These are phyloP conservation scores for Salvelinus alpinus DNA, from an alignment of 2,113 vertebrate genomes.

Conservation along the genomic window DNA sequence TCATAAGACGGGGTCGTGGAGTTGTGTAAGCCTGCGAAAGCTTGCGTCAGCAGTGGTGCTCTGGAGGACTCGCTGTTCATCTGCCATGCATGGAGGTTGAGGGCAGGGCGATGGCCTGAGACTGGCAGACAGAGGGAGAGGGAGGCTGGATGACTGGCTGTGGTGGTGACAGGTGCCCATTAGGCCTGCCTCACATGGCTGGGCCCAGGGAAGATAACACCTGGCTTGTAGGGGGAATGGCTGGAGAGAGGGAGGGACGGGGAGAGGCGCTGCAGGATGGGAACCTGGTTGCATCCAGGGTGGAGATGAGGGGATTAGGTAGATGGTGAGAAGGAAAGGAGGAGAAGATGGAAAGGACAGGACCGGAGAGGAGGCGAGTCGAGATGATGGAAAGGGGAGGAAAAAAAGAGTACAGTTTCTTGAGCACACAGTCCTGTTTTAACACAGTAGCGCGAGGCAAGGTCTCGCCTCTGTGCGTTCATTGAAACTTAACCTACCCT, in stretches of 20 bases:
- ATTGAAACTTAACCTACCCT: slow-evolving; percentile 35
- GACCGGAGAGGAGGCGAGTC: too few relatives aligned
- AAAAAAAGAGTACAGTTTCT: too few relatives aligned
- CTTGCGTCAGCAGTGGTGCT: neutral
- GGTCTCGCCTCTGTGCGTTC: slow-evolving; percentile 12
- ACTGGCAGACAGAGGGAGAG: too few relatives aligned
- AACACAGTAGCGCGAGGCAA: too few relatives aligned
- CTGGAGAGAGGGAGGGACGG: neutral
- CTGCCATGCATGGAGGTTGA: neutral
- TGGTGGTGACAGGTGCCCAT: slow-evolving; percentile 35
- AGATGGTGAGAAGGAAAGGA: too few relatives aligned
- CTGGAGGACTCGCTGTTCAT: too few relatives aligned
- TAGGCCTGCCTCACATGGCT: slow-evolving; percentile 36
- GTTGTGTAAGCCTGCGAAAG: slow-evolving; percentile 35
- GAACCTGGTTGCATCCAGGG: neutral
- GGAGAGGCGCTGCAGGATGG: neutral
- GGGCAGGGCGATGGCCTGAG: neutral
- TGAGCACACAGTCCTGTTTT: too few relatives aligned
- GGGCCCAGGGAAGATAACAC: slow-evolving; percentile 17
- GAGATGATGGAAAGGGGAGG: slow-evolving; percentile 15
- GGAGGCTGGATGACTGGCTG: neutral
- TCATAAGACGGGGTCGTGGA: slow-evolving; percentile 15
- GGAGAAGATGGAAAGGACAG: too few relatives aligned
- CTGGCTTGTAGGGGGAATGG: neutral
- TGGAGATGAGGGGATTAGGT: neutral